A percentile compares a stretch with the other conserved stretches of the same genome.
Evolutionary conservation across 2,113 vertebrate species (phyloP).

Genomic region (Sebastes fasciatus): DNA sequence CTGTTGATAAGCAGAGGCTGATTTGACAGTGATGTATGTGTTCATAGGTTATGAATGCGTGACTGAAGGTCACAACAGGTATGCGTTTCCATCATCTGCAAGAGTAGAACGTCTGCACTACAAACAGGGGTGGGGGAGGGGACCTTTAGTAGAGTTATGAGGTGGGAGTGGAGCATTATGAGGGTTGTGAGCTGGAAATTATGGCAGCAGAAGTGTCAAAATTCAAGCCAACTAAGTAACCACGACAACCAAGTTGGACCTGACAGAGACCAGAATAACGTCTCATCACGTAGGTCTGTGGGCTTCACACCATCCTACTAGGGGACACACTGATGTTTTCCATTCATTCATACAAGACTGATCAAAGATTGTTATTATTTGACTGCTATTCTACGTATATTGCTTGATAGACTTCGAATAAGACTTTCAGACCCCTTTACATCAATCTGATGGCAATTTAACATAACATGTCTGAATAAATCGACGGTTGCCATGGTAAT

Average conservation of each 20-base stretch:
- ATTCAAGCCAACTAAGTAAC: background rate
- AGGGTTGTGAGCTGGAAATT: background rate
- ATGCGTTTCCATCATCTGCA: background rate
- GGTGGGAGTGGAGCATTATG: background rate
- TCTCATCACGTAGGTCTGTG: background rate
- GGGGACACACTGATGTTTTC: background rate
- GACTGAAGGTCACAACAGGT: background rate
- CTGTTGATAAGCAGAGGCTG: background rate
- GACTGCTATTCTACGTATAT: background rate
- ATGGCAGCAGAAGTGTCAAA: background rate
- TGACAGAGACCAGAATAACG: background rate
- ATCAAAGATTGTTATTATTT: background rate
- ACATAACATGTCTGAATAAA: background rate
- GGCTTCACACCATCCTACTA: background rate
- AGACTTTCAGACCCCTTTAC: background rate
- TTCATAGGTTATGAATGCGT: background rate
- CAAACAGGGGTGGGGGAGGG: background rate
- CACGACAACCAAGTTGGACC: no score
- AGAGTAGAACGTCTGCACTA: background rate
- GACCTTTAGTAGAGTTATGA: background rate
- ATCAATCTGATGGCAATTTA: background rate
- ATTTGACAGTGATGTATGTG: no score
- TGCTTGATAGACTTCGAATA: background rate
- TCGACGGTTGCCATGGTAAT: no score
- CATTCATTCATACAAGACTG: background rate